phyloP scores from a whole-genome alignment of 1,140 invertebrate genomes.

The Drosophila nasuta region DNA sequence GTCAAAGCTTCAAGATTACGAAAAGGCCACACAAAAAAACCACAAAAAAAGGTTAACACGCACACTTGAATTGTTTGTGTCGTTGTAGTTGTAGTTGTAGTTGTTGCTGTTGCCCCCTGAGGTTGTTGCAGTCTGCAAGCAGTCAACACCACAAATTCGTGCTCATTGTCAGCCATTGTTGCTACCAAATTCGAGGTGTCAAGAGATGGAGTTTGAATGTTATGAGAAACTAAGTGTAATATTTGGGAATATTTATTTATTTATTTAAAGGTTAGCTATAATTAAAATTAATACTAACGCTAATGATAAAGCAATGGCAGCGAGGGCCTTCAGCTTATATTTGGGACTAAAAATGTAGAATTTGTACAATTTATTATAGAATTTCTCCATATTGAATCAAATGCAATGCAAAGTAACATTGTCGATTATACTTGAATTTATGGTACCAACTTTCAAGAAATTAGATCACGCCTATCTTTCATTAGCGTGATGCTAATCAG shows the following conservation, averaged over 20 bases:
- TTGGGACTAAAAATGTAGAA: background rate
- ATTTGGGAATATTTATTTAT: no score
- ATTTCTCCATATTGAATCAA: no score
- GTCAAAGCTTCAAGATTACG: constrained; percentile 27
- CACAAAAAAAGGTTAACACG: constrained; percentile 47
- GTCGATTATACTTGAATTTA: background rate
- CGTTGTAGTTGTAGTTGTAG: background rate
- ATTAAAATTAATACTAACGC: no score
- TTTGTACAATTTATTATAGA: background rate
- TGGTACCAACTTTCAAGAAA: background rate
- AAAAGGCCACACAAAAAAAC: constrained; percentile 30
- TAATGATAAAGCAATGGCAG: no score
- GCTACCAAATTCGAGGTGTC: constrained; percentile 15
- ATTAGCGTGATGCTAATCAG: constrained; percentile 1
- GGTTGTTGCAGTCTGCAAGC: constrained; percentile 20
- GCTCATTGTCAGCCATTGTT: constrained; percentile 44
- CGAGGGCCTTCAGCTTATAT: no score
- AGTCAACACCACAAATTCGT: constrained; percentile 31
- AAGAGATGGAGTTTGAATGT: constrained; percentile 9
- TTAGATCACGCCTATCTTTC: background rate
- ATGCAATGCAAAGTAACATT: no score
- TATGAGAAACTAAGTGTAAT: no score
- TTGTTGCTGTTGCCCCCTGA: background rate
- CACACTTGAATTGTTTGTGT: constrained; percentile 36
- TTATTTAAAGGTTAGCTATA: no score